Base-by-base conservation (phyloP, 2,888 invertebrate genomes). In the Pyrrhosoma nymphula region DNA sequence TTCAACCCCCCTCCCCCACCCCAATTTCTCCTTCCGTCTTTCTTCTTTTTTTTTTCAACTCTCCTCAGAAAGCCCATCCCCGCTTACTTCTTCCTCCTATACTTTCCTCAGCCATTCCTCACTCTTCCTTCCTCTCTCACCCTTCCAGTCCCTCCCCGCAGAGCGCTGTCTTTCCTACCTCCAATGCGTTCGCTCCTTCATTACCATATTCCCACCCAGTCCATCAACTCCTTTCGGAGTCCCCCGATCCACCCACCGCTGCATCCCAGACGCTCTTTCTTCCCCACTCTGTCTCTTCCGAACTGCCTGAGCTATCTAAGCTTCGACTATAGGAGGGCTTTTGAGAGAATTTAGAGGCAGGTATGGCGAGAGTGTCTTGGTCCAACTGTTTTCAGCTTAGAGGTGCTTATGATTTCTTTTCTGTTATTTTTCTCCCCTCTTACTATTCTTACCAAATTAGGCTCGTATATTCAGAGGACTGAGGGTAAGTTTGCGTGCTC, bases 171-270 rank as follows among this genome's bases (percentile, higher is more conserved):
- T 20, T 30, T 39, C 20, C 35, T 88, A 16, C 88, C 47, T 63
- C 91, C 91, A 23, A 12, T 39, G 23, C 69, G 47, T 55, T 26
- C n/a, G 16, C 93, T 75, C 4, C 60, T 90, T 93, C 93, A 93
- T 93, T 93, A 93, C 75, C 93, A 93, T 93, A 93, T 93, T 75
- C 69, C 93, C 69, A 69, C 69, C 14, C 69, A 75, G 93, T 93
- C 93, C 93, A 93, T 93, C 93, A 93, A 39, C 63, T 93, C 26
- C 14, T 47, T 55, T 39, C 63, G 69, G 39, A 69, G 23, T 39
- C 39, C n/a, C 16, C 93, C 69, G 47, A 60, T 14, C 60, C 18
- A 20, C 20, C 60, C 60, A 20, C 39, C 91, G 20, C 91, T 35
- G 39, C 93, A 75, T 93, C 75, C 47, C 47, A 26, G 47, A 47